phyloP scores from a whole-genome alignment of 2,113 vertebrate species.

The Elachura formosa region DNA sequence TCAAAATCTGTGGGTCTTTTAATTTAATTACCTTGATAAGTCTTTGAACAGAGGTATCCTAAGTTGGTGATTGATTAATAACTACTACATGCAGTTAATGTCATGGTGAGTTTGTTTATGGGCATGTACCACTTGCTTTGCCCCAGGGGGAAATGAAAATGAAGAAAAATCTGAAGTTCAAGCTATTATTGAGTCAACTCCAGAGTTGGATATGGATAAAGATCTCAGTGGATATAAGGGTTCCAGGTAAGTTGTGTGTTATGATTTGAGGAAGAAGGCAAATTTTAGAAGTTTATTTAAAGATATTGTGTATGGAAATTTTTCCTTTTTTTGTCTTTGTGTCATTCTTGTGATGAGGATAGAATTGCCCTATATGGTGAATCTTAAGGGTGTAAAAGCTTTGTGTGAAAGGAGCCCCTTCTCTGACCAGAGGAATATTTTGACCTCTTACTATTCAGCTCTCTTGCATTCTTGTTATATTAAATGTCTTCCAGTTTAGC shows the following conservation, averaged over 20 bases:
- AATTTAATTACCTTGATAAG: neutral
- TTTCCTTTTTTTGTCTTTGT: neutral
- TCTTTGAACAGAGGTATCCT: neutral
- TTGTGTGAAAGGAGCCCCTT: neutral
- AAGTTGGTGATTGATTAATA: neutral
- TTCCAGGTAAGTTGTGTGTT: slow-evolving; percentile 78
- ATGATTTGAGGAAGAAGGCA: neutral
- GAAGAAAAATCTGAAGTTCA: slow-evolving; percentile 94
- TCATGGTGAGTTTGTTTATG: neutral
- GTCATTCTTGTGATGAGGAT: neutral
- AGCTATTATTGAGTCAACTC: slow-evolving; percentile 96
- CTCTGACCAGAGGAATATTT: neutral
- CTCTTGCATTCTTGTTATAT: neutral
- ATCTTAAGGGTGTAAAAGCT: neutral
- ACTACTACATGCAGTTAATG: neutral
- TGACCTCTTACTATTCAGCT: neutral
- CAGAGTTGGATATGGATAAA: slow-evolving; percentile 93
- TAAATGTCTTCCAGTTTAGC: neutral
- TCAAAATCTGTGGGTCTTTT: neutral
- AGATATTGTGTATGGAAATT: neutral
- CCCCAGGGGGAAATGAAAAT: slow-evolving; percentile 77
- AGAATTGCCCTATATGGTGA: neutral
- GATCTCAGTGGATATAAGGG: slow-evolving; percentile 86
- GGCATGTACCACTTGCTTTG: neutral
- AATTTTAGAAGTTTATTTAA: neutral